phyloP scores from a whole-genome alignment of 2,888 invertebrate genomes.

The Hydrotaea cyrtoneurina region DNA sequence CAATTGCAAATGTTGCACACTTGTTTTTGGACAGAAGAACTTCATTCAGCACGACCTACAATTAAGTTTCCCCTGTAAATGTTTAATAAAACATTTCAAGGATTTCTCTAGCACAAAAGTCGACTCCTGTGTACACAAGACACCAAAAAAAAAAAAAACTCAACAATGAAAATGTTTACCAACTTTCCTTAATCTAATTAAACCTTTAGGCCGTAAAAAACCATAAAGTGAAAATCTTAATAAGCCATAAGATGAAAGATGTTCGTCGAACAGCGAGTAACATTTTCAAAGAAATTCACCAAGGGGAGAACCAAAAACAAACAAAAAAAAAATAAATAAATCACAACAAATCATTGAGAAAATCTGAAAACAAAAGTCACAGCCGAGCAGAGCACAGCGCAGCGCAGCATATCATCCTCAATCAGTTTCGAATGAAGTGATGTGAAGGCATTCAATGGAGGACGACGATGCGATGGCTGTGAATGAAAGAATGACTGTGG shows the following conservation, averaged over 20 bases:
- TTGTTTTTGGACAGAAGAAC: too few relatives aligned
- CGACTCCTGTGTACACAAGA: too few relatives aligned
- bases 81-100: too few relatives aligned
- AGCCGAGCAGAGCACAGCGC: too few relatives aligned
- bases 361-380: neutral
- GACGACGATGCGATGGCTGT: too few relatives aligned
- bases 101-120: neutral
- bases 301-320: too few relatives aligned
- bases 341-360: slow-evolving; percentile 4
- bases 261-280: neutral
- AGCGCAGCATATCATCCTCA: slow-evolving; percentile 18
- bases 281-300: slow-evolving; percentile 25
- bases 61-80: too few relatives aligned
- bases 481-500: slow-evolving; percentile 23
- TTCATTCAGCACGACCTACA: too few relatives aligned
- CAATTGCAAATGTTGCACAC: too few relatives aligned
- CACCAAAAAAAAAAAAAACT: too few relatives aligned
- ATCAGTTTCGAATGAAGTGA: slow-evolving; percentile 21
- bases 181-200: slow-evolving; percentile 22
- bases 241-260: neutral
- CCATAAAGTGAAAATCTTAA: neutral
- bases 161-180: neutral
- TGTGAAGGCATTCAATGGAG: neutral
- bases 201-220: slow-evolving; percentile 22
- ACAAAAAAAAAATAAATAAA: neutral